phyloP scores from a whole-genome alignment of 2,888 invertebrate genomes.

The Allolobophora icterica region DNA sequence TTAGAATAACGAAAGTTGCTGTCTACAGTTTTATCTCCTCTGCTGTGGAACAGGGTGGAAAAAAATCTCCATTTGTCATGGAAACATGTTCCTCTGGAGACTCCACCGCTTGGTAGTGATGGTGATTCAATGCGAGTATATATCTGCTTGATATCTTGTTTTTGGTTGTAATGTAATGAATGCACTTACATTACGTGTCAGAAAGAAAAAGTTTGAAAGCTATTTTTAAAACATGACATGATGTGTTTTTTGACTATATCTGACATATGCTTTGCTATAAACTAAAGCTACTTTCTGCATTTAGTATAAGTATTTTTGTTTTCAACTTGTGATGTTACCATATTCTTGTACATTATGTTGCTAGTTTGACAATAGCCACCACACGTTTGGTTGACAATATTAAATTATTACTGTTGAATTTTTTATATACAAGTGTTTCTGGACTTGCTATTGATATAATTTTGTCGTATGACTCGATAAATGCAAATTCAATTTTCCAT shows the following conservation, averaged over 20 bases:
- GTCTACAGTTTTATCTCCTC: neutral
- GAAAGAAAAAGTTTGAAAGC: neutral
- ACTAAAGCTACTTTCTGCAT: conserved; percentile 14
- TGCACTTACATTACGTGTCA: neutral
- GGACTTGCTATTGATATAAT: neutral
- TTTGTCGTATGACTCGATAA: neutral
- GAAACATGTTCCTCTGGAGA: neutral
- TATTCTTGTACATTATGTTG: conserved; percentile 17
- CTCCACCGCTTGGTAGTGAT: neutral
- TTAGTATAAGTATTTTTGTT: conserved; percentile 7
- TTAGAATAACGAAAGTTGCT: neutral
- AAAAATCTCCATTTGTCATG: neutral
- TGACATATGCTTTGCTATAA: conserved; percentile 8
- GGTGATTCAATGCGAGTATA: neutral
- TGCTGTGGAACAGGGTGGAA: neutral
- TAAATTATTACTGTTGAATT: neutral
- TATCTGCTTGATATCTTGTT: neutral
- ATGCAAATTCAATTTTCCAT: neutral
- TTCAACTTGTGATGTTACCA: neutral
- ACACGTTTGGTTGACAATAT: conserved; percentile 1
- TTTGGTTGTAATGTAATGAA: conserved; percentile 6
- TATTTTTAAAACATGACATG: conserved; percentile 5
- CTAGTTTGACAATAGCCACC: neutral
- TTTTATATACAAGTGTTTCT: neutral
- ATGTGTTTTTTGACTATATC: conserved; percentile 17